phyloP scores from a whole-genome alignment of 2,888 invertebrate genomes.

The Drosophila greeni region DNA sequence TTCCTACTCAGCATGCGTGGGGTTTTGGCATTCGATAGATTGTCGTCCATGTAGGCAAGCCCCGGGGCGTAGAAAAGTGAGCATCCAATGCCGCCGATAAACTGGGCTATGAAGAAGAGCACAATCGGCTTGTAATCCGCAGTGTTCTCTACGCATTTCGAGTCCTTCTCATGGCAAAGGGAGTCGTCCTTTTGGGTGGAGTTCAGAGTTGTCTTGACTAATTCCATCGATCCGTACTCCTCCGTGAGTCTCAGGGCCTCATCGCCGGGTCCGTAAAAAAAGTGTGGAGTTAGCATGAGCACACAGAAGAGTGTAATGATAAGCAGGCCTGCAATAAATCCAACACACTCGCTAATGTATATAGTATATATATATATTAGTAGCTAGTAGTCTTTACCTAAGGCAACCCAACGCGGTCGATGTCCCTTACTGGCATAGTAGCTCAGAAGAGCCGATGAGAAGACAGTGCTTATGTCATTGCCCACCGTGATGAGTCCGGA shows the following conservation, averaged over 20 bases:
- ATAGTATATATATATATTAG: no score
- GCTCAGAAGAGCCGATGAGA: conserved; percentile 83
- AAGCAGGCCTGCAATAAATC: conserved; percentile 77
- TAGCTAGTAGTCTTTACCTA: conserved; percentile 73
- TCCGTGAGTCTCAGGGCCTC: conserved; percentile 82
- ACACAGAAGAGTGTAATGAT: conserved; percentile 83
- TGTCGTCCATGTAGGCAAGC: conserved; percentile 86
- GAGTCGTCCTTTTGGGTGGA: conserved; percentile 13
- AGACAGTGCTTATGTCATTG: conserved; percentile 85
- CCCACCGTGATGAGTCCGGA: conserved; percentile 85
- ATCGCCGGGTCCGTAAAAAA: conserved; percentile 84
- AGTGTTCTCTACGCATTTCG: conserved; percentile 28
- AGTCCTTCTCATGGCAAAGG: conserved; percentile 31
- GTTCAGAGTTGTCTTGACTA: conserved; percentile 70
- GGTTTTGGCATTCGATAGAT: conserved; percentile 84
- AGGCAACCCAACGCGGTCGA: conserved; percentile 85
- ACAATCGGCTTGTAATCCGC: conserved; percentile 80
- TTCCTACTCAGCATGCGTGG: conserved; percentile 83
- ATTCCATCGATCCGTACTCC: conserved; percentile 80
- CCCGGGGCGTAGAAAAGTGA: conserved; percentile 84
- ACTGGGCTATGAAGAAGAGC: conserved; percentile 83
- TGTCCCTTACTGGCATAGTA: conserved; percentile 86
- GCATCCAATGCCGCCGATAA: conserved; percentile 84
- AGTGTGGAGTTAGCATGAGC: conserved; percentile 83
- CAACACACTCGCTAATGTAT: neutral